Evolutionary conservation across 2,888 invertebrate species (phyloP).

Genomic region (Athalia cordata): DNA sequence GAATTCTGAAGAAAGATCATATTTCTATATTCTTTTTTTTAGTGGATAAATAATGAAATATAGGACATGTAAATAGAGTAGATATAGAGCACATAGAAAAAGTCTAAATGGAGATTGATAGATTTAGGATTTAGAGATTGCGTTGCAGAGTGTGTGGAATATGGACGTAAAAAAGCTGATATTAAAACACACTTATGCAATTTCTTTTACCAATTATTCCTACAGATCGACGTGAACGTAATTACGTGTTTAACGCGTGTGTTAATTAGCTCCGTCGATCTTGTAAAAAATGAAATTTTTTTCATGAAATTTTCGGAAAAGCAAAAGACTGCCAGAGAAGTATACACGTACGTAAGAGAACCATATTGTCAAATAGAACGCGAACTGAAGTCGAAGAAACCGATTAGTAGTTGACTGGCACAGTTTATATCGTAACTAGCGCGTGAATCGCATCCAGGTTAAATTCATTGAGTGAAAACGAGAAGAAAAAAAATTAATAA

Average conservation of each 20-base stretch:
- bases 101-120: background rate
- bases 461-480: constrained; percentile 16
- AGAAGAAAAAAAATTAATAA: constrained; percentile 15
- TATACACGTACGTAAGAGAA: constrained; percentile 35
- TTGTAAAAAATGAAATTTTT: background rate
- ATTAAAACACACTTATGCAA: too few relatives aligned
- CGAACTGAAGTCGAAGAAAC: constrained; percentile 10
- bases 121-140: too few relatives aligned
- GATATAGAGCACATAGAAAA: constrained; percentile 37
- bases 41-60: constrained; percentile 44
- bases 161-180: too few relatives aligned
- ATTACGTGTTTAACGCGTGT: background rate
- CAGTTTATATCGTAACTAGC: constrained; percentile 38
- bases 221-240: too few relatives aligned
- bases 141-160: too few relatives aligned
- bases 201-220: too few relatives aligned
- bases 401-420: background rate
- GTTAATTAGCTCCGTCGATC: constrained; percentile 24
- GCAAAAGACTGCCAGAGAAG: constrained; percentile 22
- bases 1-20: background rate
- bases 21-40: constrained; percentile 9
- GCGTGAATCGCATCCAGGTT: constrained; percentile 30
- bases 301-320: constrained; percentile 22
- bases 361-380: constrained; percentile 38
- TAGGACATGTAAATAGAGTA: constrained; percentile 28